Percentiles rank a stretch among this genome's conserved stretches.
phyloP scores from a whole-genome alignment of 2,888 invertebrate genomes.

The Polyploca ridens region DNA sequence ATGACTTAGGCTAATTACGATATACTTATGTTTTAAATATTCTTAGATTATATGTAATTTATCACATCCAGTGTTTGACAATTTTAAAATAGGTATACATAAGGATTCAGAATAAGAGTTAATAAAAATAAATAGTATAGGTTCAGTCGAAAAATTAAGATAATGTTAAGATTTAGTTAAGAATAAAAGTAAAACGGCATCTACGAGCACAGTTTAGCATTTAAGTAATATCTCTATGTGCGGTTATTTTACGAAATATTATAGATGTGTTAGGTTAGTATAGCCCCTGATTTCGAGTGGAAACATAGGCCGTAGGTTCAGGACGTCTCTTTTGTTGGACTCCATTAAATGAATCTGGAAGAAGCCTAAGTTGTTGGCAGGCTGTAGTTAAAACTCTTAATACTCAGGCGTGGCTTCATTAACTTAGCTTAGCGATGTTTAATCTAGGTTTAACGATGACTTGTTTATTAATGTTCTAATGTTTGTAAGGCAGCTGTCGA shows the following conservation, averaged over 20 bases:
- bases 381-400: conserved; percentile 40
- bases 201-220: conserved; percentile 21
- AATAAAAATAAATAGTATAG: neutral
- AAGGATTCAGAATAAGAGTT: conserved; percentile 18
- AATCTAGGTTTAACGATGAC: conserved; percentile 7
- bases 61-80: conserved; percentile 47
- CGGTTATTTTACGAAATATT: conserved; percentile 22
- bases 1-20: conserved; percentile 41
- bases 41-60: conserved; percentile 30
- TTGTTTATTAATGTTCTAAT: conserved; percentile 3
- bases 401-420: conserved; percentile 37
- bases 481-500: conserved; percentile 8
- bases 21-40: conserved; percentile 15
- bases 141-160: neutral
- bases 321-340: conserved; percentile 33
- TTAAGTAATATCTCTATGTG: conserved; percentile 6
- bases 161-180: neutral
- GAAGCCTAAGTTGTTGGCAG: conserved; percentile 58
- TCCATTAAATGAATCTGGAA: conserved; percentile 46
- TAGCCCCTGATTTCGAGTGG: conserved; percentile 35
- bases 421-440: conserved; percentile 18
- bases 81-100: conserved; percentile 12
- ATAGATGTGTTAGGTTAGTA: conserved; percentile 23
- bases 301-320: conserved; percentile 48
- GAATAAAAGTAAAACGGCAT: conserved; percentile 30